Evolutionary conservation across 2,888 invertebrate genomes (phyloP), one percentile per base, ranked within the genome.

Genomic region (Pteria penguin): DNA sequence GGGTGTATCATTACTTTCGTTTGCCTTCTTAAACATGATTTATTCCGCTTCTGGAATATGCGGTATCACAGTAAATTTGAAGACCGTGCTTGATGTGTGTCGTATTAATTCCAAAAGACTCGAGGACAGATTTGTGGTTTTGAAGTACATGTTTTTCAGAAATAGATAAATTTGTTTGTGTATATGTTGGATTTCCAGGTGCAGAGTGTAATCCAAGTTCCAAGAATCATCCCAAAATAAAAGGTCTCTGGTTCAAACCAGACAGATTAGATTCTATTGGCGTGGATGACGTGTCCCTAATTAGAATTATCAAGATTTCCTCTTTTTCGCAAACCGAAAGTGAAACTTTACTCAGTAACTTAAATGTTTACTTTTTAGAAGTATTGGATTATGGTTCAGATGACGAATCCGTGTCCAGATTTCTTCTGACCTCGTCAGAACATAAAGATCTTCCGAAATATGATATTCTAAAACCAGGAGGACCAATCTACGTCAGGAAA

Each of bases 211-310:
- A n/a, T n/a, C n/a, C n/a, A n/a, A n/a, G n/a, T n/a, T n/a, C n/a
- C n/a, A n/a, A n/a, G 52, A 82, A 85, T 55, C 82, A 83, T 70
- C 85, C 83, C n/a, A 72, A 75, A 36, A 85, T 85, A 22, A 82
- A 80, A 33, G 85, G 85, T 33, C 72, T 85, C 2, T 85, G 85
- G 85, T 85, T 81, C 67, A 82, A 81, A 74, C 85, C 85, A 0
- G 85, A 85, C 62, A 73, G 80, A 24, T 79, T 80, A 26, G 83
- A 85, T 69, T 61, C 67, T 4, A 75, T 83, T 0, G 81, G 82
- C 3, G 75, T 82, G 2, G 80, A 81, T n/a, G 80, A 82, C 36
- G 78, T 80, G 8, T 81, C 81, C 1, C 73, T 78, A 1, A 75
- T 83, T 8, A 83, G 85, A 14, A 85, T 83, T 55, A 68, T 85